Conservation (phyloP, 2,113 vertebrate genomes). For the Macrotus californicus region DNA sequence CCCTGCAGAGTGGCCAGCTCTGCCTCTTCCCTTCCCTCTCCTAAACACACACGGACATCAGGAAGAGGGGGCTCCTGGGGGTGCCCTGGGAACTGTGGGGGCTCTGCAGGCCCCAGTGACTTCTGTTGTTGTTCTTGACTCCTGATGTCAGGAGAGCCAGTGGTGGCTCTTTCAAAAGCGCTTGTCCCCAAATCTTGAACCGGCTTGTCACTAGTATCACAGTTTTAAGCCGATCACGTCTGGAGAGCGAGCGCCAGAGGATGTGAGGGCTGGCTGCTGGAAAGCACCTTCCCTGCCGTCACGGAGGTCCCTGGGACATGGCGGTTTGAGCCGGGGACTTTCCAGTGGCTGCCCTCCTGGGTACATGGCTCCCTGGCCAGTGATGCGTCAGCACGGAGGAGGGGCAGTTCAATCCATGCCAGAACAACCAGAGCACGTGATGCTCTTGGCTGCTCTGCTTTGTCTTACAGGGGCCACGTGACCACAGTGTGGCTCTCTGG, state of each 20-base stretch:
- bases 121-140: background rate
- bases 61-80: background rate
- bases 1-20: background rate
- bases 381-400: fast-evolving
- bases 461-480: fast-evolving
- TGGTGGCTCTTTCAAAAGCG: background rate
- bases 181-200: background rate
- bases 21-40: background rate
- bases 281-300: fast-evolving
- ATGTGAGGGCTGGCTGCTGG: fast-evolving
- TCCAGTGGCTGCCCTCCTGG: too few relatives aligned
- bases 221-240: background rate
- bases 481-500: background rate
- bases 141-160: background rate
- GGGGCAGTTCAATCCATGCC: fast-evolving
- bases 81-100: fast-evolving
- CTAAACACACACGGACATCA: background rate
- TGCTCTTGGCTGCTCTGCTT: fast-evolving
- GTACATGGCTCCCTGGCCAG: background rate
- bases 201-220: background rate
- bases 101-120: background rate
- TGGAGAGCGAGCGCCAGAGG: background rate
- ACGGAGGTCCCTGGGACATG: fast-evolving
- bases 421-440: fast-evolving
- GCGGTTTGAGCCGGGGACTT: fast-evolving